Conservation (phyloP, 2,888 invertebrate species). For the Leuctra nigra region DNA sequence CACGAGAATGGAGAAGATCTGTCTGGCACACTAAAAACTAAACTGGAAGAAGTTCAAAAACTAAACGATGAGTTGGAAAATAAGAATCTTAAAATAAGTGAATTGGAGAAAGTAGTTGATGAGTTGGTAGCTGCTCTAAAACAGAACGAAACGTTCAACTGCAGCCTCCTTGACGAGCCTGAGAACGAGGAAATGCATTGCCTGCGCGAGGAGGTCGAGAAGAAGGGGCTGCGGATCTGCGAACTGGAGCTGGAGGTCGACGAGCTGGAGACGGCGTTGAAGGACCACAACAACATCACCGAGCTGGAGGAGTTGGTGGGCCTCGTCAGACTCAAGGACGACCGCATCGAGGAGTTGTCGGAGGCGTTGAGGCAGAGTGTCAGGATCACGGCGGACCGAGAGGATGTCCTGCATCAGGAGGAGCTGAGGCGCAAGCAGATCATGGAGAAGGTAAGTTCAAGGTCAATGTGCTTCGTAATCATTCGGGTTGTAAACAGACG, state of each 20-base stretch:
- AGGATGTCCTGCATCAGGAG: conserved; percentile 57
- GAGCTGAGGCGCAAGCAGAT: conserved; percentile 56
- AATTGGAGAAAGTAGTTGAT: conserved; percentile 28
- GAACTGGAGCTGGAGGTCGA: conserved; percentile 50
- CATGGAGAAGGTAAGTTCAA: conserved; percentile 58
- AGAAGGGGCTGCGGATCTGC: conserved; percentile 49
- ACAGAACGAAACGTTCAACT: conserved; percentile 13
- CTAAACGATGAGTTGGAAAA: conserved; percentile 4
- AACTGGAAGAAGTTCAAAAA: conserved; percentile 30
- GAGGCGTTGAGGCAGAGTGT: conserved; percentile 79
- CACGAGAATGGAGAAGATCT: conserved; percentile 43
- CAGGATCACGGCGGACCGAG: conserved; percentile 60
- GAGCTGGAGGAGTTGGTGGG: conserved; percentile 52
- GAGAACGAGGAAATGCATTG: conserved; percentile 8
- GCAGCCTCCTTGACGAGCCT: background rate
- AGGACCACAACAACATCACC: conserved; percentile 50
- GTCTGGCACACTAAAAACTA: conserved; percentile 26
- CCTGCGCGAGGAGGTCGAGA: conserved; percentile 40
- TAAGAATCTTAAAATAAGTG: conserved; percentile 32
- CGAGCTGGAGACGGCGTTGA: conserved; percentile 48
- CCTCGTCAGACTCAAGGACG: conserved; percentile 53
- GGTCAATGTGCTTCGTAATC: no score
- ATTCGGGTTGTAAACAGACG: no score
- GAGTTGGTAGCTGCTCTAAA: conserved; percentile 8
- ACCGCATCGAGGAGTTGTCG: conserved; percentile 70